Evolutionary conservation across 2,113 vertebrate genomes (phyloP).

Genomic region (Ophthalmolycus amberensis): DNA sequence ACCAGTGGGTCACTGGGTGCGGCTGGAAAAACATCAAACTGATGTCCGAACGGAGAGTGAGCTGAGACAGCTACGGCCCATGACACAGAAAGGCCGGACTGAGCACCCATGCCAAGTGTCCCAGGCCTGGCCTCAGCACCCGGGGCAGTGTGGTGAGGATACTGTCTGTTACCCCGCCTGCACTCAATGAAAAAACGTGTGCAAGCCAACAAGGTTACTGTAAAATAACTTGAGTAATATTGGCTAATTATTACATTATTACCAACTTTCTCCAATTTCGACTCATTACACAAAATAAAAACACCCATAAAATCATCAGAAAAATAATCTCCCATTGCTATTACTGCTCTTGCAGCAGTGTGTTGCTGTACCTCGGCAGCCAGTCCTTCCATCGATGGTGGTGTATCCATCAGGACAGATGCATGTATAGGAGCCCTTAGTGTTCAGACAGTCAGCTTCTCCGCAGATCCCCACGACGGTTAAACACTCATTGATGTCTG

Average conservation of each 20-base stretch:
- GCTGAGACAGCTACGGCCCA: slow-evolving; percentile 58
- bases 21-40: slow-evolving; percentile 75
- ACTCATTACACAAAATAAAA: slow-evolving; percentile 29
- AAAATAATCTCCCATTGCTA: slow-evolving; percentile 13
- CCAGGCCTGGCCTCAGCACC: slow-evolving; percentile 31
- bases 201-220: slow-evolving; percentile 17
- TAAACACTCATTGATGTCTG: slow-evolving; percentile 81
- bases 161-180: slow-evolving; percentile 24
- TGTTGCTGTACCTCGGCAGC: slow-evolving; percentile 86
- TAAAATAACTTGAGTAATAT: slow-evolving; percentile 29
- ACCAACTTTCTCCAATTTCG: slow-evolving; percentile 31
- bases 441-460: slow-evolving; percentile 77
- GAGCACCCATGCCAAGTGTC: slow-evolving; percentile 50
- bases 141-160: slow-evolving; percentile 30
- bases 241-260: slow-evolving; percentile 41
- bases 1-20: slow-evolving; percentile 70
- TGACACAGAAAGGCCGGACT: slow-evolving; percentile 56
- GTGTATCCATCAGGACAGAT: slow-evolving; percentile 80
- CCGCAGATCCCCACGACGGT: slow-evolving; percentile 69
- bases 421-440: slow-evolving; percentile 77
- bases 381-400: slow-evolving; percentile 65
- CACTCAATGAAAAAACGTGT: slow-evolving; percentile 2
- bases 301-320: slow-evolving; percentile 17
- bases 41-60: slow-evolving; percentile 52
- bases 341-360: slow-evolving; percentile 4